Evolutionary conservation across 2,113 vertebrate genomes (phyloP).

Genomic region (Mus pahari): DNA sequence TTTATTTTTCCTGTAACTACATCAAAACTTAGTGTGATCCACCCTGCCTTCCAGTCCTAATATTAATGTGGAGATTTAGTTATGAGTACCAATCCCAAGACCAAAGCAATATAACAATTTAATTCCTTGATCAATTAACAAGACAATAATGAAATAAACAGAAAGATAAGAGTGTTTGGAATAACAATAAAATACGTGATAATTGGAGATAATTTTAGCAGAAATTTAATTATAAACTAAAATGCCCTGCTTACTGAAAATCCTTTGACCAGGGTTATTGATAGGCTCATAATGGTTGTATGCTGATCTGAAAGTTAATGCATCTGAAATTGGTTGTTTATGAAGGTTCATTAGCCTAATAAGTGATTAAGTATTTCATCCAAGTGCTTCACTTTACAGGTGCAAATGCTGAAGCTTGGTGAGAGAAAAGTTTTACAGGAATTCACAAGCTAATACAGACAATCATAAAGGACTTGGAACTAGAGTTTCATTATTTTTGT

Average conservation of each 20-base stretch:
- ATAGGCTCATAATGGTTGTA: background rate
- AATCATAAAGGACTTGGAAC: background rate
- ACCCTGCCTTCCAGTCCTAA: background rate
- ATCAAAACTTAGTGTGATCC: slow-evolving; percentile 44
- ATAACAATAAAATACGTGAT: slow-evolving; percentile 17
- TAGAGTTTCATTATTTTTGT: background rate
- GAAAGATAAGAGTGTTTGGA: slow-evolving; percentile 43
- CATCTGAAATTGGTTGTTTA: background rate
- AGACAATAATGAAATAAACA: slow-evolving; percentile 34
- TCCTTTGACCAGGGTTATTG: background rate
- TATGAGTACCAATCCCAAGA: slow-evolving; percentile 29
- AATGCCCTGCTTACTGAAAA: slow-evolving; percentile 1
- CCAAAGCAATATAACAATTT: slow-evolving; percentile 32
- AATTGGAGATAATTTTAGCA: slow-evolving; percentile 38
- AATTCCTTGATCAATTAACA: slow-evolving; percentile 66
- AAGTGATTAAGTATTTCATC: slow-evolving; percentile 18
- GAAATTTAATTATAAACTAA: slow-evolving; percentile 51
- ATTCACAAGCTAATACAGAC: slow-evolving; percentile 35
- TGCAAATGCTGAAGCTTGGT: slow-evolving; percentile 7
- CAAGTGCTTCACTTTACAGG: slow-evolving; percentile 34
- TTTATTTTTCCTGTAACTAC: slow-evolving; percentile 14
- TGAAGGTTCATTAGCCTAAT: background rate
- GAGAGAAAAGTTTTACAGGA: background rate
- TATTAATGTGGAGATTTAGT: slow-evolving; percentile 52
- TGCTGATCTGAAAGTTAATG: background rate